These are phyloP conservation scores for Euura lappo DNA, from an alignment of 1,140 invertebrate genomes.

Conservation along the genomic window DNA sequence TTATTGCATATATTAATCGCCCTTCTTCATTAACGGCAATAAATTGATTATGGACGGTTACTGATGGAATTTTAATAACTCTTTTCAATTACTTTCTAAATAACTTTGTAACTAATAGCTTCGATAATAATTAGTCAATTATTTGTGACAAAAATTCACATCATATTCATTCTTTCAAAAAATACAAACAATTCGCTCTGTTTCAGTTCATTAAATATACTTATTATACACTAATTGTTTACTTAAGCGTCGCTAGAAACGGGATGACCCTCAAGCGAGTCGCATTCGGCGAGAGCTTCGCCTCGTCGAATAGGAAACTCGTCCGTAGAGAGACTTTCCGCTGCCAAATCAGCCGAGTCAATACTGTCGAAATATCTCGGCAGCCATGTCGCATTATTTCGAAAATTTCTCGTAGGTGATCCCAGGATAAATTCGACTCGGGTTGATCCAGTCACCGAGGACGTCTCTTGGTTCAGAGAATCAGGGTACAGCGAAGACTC, in stretches of 20 bases:
- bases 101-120: background rate
- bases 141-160: too few relatives aligned
- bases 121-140: too few relatives aligned
- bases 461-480: constrained; percentile 52
- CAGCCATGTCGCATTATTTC: constrained; percentile 41
- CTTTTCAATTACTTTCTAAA: background rate
- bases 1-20: constrained; percentile 1
- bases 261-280: constrained; percentile 59
- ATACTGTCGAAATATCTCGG: constrained; percentile 64
- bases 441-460: constrained; percentile 48
- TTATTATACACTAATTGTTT: background rate
- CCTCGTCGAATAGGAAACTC: constrained; percentile 52
- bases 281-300: constrained; percentile 64
- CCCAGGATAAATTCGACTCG: constrained; percentile 55
- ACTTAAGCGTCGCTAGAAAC: constrained; percentile 44
- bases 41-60: background rate
- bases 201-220: too few relatives aligned
- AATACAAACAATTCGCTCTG: too few relatives aligned
- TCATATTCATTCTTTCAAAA: too few relatives aligned
- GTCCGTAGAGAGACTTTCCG: constrained; percentile 50
- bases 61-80: background rate
- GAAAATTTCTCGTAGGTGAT: constrained; percentile 49
- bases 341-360: constrained; percentile 51
- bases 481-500: constrained; percentile 55
- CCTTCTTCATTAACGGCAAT: background rate